phyloP scores from a whole-genome alignment of 2,888 invertebrate species.

The Tineola bisselliella region DNA sequence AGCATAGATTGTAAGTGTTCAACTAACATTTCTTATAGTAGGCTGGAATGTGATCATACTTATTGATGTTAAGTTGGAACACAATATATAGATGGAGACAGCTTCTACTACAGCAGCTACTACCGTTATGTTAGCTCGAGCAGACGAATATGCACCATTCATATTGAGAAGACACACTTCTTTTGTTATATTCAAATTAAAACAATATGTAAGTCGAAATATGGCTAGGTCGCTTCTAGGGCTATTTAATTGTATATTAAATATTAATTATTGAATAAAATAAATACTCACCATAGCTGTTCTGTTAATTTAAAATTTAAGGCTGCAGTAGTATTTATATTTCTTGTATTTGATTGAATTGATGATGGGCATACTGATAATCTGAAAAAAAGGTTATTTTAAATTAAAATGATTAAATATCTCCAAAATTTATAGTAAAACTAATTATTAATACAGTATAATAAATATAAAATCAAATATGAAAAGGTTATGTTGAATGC shows the following conservation, averaged over 20 bases:
- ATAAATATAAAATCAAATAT: too few species aligned
- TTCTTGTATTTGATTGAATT: conserved; percentile 31
- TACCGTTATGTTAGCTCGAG: too few species aligned
- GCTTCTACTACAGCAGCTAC: too few species aligned
- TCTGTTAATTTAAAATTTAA: conserved; percentile 52
- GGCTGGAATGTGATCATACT: too few species aligned
- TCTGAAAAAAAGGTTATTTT: conserved; percentile 27
- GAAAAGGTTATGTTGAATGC: neutral
- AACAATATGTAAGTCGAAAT: neutral
- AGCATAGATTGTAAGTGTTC: neutral
- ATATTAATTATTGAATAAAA: neutral
- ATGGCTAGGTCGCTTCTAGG: neutral
- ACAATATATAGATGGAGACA: too few species aligned
- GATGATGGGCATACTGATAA: conserved; percentile 34
- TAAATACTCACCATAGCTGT: conserved; percentile 42
- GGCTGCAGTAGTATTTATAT: conserved; percentile 32
- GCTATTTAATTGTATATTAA: neutral
- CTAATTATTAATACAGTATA: too few species aligned
- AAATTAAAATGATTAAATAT: neutral
- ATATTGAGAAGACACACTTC: too few species aligned
- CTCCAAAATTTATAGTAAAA: too few species aligned
- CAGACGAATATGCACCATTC: too few species aligned
- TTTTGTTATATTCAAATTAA: too few species aligned
- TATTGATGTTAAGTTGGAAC: too few species aligned
- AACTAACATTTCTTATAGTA: too few species aligned